Evolutionary conservation across 2,113 vertebrate species (phyloP).

Genomic region (Microtus pennsylvanicus): DNA sequence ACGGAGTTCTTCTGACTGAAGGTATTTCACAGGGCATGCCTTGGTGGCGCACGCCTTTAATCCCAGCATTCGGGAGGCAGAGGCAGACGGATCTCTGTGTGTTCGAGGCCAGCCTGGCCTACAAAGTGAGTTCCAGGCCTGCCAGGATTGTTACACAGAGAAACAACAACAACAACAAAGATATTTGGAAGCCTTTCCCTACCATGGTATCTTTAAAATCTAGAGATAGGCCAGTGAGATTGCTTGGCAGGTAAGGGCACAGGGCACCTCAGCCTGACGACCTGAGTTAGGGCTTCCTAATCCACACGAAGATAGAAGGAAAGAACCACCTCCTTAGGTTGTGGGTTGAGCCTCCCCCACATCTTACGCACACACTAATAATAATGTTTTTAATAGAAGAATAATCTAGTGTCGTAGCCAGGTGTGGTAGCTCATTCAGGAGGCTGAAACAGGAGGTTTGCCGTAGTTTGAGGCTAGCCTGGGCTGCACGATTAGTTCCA

Average conservation of each 20-base stretch:
- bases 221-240: neutral
- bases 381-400: neutral
- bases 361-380: neutral
- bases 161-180: too few relatives aligned
- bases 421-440: neutral
- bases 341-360: neutral
- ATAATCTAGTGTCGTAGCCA: neutral
- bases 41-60: neutral
- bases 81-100: too few relatives aligned
- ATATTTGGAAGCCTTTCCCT: neutral
- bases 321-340: too few relatives aligned
- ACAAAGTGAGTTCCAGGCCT: too few relatives aligned
- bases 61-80: too few relatives aligned
- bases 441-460: neutral
- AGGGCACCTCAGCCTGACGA: neutral
- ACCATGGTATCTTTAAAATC: neutral
- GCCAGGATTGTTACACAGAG: too few relatives aligned
- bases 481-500: neutral
- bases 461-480: neutral
- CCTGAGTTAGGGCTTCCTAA: too few relatives aligned
- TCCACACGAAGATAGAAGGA: neutral
- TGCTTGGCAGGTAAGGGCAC: neutral
- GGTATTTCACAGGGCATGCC: conserved; percentile 83
- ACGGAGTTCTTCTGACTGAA: conserved; percentile 94
- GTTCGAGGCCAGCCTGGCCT: too few relatives aligned